Conservation (phyloP, 2,888 invertebrate genomes). For the Caenorhabditis drosophilae region DNA sequence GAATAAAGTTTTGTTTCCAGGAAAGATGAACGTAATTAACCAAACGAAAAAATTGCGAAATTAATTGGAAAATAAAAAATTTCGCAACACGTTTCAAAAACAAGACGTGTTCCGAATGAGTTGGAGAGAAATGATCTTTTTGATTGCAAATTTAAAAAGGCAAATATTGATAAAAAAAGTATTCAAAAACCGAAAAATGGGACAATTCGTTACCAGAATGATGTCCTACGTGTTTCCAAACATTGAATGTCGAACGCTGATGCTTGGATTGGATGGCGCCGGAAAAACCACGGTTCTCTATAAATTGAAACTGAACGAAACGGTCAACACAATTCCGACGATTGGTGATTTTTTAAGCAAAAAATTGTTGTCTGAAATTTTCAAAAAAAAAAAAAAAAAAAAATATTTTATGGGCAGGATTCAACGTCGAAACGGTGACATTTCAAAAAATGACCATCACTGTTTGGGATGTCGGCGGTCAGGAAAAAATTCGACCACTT, state of each 20-base stretch:
- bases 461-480: constrained; percentile 99
- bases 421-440: constrained; percentile 97
- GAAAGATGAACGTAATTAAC: too few species aligned
- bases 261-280: constrained; percentile 44
- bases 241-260: constrained; percentile 28
- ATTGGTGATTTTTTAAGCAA: constrained; percentile 37
- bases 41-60: too few species aligned
- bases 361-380: background rate
- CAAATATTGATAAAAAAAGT: too few species aligned
- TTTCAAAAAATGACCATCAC: constrained; percentile 99
- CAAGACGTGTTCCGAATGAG: too few species aligned
- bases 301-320: constrained; percentile 38
- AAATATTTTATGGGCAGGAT: constrained; percentile 76
- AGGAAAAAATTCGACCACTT: constrained; percentile 92
- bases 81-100: too few species aligned
- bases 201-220: constrained; percentile 21
- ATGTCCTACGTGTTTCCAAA: constrained; percentile 26
- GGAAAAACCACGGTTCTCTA: constrained; percentile 45
- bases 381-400: constrained; percentile 2
- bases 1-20: too few species aligned
- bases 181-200: too few species aligned
- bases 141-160: too few species aligned
- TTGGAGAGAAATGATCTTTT: too few species aligned
- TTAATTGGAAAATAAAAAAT: too few species aligned
- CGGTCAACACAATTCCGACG: constrained; percentile 38